phyloP scores from a whole-genome alignment of 2,113 vertebrate species.

The Lophotis ruficrista region DNA sequence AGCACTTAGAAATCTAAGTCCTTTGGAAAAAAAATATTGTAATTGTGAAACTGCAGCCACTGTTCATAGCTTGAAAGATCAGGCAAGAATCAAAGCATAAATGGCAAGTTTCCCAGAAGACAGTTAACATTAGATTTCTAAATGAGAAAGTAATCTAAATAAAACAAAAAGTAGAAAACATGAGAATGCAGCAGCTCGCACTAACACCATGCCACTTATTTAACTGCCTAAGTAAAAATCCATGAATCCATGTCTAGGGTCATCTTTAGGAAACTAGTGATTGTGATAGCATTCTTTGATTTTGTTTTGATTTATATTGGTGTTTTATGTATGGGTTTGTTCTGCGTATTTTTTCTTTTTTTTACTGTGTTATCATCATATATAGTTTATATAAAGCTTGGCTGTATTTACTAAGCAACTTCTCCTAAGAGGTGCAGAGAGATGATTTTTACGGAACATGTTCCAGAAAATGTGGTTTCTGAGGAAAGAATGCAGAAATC shows the following conservation, averaged over 20 bases:
- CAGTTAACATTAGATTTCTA: neutral
- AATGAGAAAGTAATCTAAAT: neutral
- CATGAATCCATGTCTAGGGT: neutral
- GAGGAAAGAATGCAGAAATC: neutral
- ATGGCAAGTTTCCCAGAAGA: neutral
- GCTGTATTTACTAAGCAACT: neutral
- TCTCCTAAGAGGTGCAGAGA: neutral
- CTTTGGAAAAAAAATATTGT: neutral
- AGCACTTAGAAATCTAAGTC: neutral
- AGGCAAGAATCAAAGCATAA: neutral
- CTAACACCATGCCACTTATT: neutral
- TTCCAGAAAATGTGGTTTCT: neutral
- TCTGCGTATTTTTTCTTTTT: neutral
- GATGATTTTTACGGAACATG: neutral
- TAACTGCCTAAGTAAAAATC: neutral
- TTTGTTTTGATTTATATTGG: neutral
- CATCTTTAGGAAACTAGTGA: neutral
- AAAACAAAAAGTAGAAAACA: neutral
- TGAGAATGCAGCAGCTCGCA: neutral
- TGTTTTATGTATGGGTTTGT: neutral
- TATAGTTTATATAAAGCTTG: neutral
- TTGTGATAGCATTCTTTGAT: rapidly evolving
- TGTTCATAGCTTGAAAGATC: neutral
- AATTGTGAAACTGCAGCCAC: neutral
- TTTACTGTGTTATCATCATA: neutral